Percentiles rank a stretch among this genome's conserved stretches.
These are phyloP conservation scores for Sparidentex hasta DNA, from an alignment of 2,797 vertebrate genomes.

Conservation along the genomic window DNA sequence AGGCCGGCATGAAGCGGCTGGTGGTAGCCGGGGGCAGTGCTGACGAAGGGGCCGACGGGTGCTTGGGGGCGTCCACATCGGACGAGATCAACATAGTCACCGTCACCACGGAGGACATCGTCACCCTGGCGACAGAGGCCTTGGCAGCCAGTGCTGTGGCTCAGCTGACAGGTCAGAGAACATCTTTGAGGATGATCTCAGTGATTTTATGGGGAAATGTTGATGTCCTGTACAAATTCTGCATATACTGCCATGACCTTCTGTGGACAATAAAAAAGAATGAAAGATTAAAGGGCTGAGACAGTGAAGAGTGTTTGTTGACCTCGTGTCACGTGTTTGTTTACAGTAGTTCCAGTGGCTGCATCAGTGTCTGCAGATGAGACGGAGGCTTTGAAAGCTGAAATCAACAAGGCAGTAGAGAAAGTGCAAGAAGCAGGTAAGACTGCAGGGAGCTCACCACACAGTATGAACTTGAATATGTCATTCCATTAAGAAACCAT, in stretches of 20 bases:
- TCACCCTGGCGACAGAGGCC: slow-evolving; percentile 93
- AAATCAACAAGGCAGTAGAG: slow-evolving; percentile 98
- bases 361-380: slow-evolving; percentile 92
- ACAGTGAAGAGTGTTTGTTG: neutral
- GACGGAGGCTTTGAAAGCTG: slow-evolving; percentile 96
- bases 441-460: slow-evolving; percentile 17
- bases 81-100: slow-evolving; percentile 96
- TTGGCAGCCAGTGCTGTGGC: slow-evolving; percentile 91
- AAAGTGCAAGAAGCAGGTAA: slow-evolving; percentile 98
- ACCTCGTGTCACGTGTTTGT: slow-evolving; percentile 21
- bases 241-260: neutral
- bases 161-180: slow-evolving; percentile 92
- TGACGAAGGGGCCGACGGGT: slow-evolving; percentile 70
- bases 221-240: neutral
- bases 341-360: slow-evolving; percentile 92
- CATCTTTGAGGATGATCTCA: neutral
- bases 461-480: neutral
- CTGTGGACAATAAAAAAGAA: neutral
- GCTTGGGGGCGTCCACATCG: slow-evolving; percentile 56
- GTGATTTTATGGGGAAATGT: neutral
- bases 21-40: slow-evolving; percentile 75
- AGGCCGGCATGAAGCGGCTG: slow-evolving; percentile 95
- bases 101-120: slow-evolving; percentile 93
- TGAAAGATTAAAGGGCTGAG: neutral
- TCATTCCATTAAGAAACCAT: neutral